Evolutionary conservation across 2,888 invertebrate species (phyloP), one percentile per base, ranked within the genome.

Genomic region (Hyposoter dolosus): DNA sequence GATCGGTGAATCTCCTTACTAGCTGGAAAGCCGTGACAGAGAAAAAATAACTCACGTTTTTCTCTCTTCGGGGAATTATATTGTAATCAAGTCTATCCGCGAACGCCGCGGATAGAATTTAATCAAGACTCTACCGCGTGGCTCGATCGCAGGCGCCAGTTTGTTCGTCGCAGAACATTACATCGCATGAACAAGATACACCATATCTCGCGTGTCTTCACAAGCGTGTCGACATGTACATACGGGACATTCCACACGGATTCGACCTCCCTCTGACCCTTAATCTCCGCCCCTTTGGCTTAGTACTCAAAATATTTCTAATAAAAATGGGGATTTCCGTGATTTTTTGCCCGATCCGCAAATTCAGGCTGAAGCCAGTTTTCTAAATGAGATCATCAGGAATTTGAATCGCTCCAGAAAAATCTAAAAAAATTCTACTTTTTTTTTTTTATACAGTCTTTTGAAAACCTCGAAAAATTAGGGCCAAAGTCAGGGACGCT

Each of bases 81-180:
- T 79, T 35, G 53, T 66, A 79, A 79, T 79, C 60, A 50, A 53
- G 60, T 19, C n/a, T 69, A 63, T 65, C 50, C 56, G 47, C 50
- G 71, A 75, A 45, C 40, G 45, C 40, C 43, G 71, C 43, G 71
- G 63, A 83, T 81, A 74, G 63, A 81, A 74, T 83, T 77, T 83
- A 78, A 86, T 60, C 60, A 28, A 60, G 28, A 60, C 28, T 60
- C 15, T 60, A 23, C 28, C 28, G 15, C 23, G 60, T 15, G 28
- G 15, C 60, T 60, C 15, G 60, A 60, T 83, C 72, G 77, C 65
- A 80, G 82, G 81, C 66, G 77, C 78, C 76, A 80, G 74, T 74
- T 65, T 69, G 77, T 83, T 83, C 60, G 53, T 53, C 15, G 83
- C 45, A 53, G 81, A 68, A 81, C 77, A 86, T 86, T 83, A 81